A percentile compares a stretch with the other conserved stretches of the same genome.
Conservation (phyloP, 2,888 invertebrate genomes). For the Apodemia hepburni region DNA sequence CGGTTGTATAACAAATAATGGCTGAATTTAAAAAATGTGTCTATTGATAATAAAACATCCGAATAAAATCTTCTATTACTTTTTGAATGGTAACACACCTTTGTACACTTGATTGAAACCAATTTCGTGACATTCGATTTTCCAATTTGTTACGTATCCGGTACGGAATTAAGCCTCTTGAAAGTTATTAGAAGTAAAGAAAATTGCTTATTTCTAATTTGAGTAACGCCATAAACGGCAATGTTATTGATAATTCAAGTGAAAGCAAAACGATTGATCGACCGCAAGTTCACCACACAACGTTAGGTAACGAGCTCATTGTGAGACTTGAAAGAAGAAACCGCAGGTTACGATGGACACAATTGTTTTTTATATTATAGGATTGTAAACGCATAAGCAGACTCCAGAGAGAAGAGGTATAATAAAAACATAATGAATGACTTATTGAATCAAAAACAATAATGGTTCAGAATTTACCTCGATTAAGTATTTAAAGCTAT, state of each 20-base stretch:
- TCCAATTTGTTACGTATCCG: slow-evolving; percentile 15
- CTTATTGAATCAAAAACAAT: too few species aligned
- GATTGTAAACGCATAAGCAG: too few species aligned
- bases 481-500: too few species aligned
- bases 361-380: neutral
- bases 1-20: neutral
- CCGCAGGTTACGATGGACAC: neutral
- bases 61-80: slow-evolving; percentile 2
- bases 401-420: too few species aligned
- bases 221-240: slow-evolving; percentile 17
- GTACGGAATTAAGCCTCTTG: slow-evolving; percentile 11
- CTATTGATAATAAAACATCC: neutral
- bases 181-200: slow-evolving; percentile 8
- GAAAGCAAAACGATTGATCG: slow-evolving; percentile 56
- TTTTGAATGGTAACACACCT: neutral
- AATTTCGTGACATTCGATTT: slow-evolving; percentile 15
- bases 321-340: slow-evolving; percentile 37
- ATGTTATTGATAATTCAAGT: slow-evolving; percentile 43
- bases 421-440: too few species aligned
- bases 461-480: too few species aligned
- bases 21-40: neutral
- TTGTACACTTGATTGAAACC: slow-evolving; percentile 5
- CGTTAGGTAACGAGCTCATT: slow-evolving; percentile 29
- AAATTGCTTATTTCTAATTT: slow-evolving; percentile 18
- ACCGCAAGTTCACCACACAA: slow-evolving; percentile 48